Percentiles rank a stretch among this genome's conserved stretches.
These are phyloP conservation scores for Meteorus cinctellus DNA, from an alignment of 2,888 invertebrate species.

Conservation along the genomic window DNA sequence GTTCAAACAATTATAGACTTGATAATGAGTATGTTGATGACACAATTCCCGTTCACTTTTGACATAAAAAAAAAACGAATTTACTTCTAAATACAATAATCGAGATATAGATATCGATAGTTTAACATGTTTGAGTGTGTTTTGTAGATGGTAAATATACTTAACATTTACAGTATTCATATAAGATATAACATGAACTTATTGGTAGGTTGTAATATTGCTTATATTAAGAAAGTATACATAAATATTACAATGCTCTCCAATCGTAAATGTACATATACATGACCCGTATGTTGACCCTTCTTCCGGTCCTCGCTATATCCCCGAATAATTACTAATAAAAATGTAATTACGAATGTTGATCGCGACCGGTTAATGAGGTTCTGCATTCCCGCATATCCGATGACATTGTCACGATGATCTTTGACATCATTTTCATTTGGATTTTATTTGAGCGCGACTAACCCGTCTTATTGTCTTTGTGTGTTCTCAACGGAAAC, in stretches of 20 bases:
- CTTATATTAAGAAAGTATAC: neutral
- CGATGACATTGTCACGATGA: constrained; percentile 47
- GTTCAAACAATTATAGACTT: too few species aligned
- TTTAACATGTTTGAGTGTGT: too few species aligned
- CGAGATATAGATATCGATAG: too few species aligned
- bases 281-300: constrained; percentile 32
- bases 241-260: neutral
- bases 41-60: too few species aligned
- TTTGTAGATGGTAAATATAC: too few species aligned
- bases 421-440: constrained; percentile 48
- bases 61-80: too few species aligned
- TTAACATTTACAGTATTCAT: too few species aligned
- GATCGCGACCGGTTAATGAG: constrained; percentile 38
- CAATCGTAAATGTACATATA: constrained; percentile 5
- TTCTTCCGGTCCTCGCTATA: constrained; percentile 42
- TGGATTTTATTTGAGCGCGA: constrained; percentile 22
- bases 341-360: constrained; percentile 51
- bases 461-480: constrained; percentile 32
- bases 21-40: too few species aligned
- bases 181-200: too few species aligned
- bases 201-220: too few species aligned
- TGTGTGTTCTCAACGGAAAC: constrained; percentile 48
- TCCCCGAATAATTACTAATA: constrained; percentile 43
- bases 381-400: constrained; percentile 45
- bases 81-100: too few species aligned